Conservation (phyloP, 2,888 invertebrate species). For the Lottia gigantea region DNA sequence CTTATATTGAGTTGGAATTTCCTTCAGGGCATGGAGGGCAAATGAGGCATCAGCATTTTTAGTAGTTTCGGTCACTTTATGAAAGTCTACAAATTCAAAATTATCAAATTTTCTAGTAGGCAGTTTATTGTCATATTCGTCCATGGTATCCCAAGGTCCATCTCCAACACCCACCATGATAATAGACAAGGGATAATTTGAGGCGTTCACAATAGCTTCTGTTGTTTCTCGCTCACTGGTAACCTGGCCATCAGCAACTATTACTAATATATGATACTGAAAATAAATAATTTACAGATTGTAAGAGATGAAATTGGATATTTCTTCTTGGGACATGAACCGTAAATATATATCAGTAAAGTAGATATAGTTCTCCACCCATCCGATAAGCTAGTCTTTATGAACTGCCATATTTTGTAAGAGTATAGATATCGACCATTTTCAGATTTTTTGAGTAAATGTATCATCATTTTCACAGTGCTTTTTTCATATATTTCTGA, state of each 20-base stretch:
- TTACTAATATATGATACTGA: constrained; percentile 71
- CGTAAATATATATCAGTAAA: no score
- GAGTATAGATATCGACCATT: no score
- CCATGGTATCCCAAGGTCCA: constrained; percentile 72
- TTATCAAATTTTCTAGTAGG: constrained; percentile 71
- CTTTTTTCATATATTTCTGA: no score
- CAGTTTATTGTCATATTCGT: constrained; percentile 70
- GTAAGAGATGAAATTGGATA: no score
- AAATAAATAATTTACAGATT: constrained; percentile 19
- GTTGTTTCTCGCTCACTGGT: constrained; percentile 69
- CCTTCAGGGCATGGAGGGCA: constrained; percentile 71
- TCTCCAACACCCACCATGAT: constrained; percentile 72
- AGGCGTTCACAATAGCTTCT: constrained; percentile 71
- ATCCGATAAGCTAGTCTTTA: constrained; percentile 41
- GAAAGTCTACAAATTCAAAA: constrained; percentile 72
- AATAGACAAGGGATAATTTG: constrained; percentile 70
- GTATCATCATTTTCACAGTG: no score
- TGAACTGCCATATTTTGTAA: constrained; percentile 47
- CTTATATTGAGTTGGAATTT: constrained; percentile 70
- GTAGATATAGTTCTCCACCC: no score
- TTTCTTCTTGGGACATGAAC: no score
- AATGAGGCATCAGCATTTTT: constrained; percentile 65
- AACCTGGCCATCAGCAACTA: constrained; percentile 72
- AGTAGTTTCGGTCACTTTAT: constrained; percentile 60
- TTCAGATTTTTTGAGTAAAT: neutral